Conservation (phyloP, 2,113 vertebrate species). For the Tursiops truncatus region DNA sequence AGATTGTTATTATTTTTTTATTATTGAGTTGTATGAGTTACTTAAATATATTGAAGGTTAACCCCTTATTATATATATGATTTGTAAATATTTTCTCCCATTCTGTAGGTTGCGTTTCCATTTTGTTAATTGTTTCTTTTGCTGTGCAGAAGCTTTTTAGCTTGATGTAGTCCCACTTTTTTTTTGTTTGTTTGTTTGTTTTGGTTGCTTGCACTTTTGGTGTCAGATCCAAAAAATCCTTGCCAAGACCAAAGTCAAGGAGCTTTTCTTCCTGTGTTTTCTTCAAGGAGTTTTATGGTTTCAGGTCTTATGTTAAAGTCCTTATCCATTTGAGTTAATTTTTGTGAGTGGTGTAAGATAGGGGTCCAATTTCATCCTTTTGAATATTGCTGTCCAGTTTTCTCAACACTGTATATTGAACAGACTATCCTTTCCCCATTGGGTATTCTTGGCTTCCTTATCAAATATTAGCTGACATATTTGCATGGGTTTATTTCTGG, state of each 20-base stretch:
- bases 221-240: neutral
- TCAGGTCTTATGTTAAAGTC: neutral
- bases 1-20: neutral
- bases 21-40: neutral
- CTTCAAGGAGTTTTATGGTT: neutral
- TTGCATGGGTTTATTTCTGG: neutral
- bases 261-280: neutral
- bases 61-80: neutral
- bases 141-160: neutral
- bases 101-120: neutral
- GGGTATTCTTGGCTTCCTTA: neutral
- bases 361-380: neutral
- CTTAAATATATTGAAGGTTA: neutral
- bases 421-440: neutral
- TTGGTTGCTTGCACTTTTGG: neutral
- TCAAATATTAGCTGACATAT: neutral
- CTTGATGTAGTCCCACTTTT: neutral
- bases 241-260: neutral
- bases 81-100: neutral
- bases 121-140: neutral
- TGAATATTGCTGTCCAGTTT: neutral
- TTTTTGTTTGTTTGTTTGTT: neutral
- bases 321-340: neutral
- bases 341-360: neutral
- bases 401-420: neutral